phyloP scores from a whole-genome alignment of 2,797 vertebrate species.

The Artibeus lituratus region DNA sequence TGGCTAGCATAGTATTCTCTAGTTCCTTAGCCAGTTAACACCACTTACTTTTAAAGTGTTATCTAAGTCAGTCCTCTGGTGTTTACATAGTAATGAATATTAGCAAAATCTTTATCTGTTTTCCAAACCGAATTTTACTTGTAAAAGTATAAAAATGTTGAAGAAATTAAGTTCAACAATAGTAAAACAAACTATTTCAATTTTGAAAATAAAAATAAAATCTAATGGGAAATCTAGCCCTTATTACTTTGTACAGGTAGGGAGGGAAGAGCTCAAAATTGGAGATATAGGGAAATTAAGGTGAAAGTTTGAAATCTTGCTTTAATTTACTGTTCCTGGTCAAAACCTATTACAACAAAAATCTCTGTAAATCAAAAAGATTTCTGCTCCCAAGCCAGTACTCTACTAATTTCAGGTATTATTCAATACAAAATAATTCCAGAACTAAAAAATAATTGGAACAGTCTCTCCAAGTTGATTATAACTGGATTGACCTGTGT shows the following conservation, averaged over 20 bases:
- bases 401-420: constrained; percentile 56
- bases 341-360: constrained; percentile 52
- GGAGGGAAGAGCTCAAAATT: constrained; percentile 9
- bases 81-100: background rate
- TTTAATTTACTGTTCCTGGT: constrained; percentile 59
- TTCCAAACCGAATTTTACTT: constrained; percentile 21
- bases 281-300: constrained; percentile 43
- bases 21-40: background rate
- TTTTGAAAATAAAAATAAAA: constrained; percentile 41
- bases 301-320: constrained; percentile 43
- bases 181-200: constrained; percentile 12
- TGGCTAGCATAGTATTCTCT: background rate
- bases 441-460: constrained; percentile 62
- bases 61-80: background rate
- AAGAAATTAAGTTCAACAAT: constrained; percentile 21
- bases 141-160: background rate
- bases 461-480: constrained; percentile 44
- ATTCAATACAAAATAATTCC: constrained; percentile 61
- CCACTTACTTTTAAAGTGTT: background rate
- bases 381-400: constrained; percentile 12
- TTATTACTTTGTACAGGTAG: constrained; percentile 6
- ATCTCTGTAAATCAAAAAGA: constrained; percentile 63
- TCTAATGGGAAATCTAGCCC: background rate
- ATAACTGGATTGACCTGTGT: constrained; percentile 35
- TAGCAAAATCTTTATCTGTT: constrained; percentile 7